These are phyloP conservation scores for Cervus canadensis DNA, from an alignment of 2,113 vertebrate species.

Conservation along the genomic window DNA sequence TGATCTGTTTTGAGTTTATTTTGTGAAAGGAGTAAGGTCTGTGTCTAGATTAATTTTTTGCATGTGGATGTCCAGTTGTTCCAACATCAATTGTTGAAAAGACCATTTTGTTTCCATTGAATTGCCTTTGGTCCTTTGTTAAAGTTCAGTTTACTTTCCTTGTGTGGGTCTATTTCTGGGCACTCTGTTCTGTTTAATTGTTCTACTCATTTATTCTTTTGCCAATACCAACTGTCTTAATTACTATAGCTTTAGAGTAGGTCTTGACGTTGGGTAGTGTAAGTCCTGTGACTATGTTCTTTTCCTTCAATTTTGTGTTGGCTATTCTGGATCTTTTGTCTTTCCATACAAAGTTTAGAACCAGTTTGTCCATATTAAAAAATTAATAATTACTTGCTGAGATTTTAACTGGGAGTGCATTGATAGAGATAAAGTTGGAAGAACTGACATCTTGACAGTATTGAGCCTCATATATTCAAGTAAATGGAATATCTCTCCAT, in stretches of 20 bases:
- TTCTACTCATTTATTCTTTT: not conserved
- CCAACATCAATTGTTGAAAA: not conserved
- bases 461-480: not conserved
- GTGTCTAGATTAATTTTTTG: not conserved
- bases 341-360: not conserved
- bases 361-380: not conserved
- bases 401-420: not conserved
- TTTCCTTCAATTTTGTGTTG: not conserved
- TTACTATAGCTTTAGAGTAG: not conserved
- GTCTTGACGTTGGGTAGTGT: not conserved
- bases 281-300: not conserved
- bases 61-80: not conserved
- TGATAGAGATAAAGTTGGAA: not conserved
- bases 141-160: not conserved
- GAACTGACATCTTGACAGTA: not conserved
- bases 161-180: not conserved
- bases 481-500: not conserved
- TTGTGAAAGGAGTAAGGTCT: not conserved
- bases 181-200: not conserved
- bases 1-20: not conserved
- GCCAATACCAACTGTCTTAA: not conserved
- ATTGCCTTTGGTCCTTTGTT: not conserved
- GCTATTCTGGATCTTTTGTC: not conserved
- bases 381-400: not conserved
- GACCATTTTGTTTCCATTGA: not conserved